A percentile compares a stretch with the other conserved stretches of the same genome.
These are phyloP conservation scores for Panthera tigris DNA, from an alignment of 2,113 vertebrate species.

Conservation along the genomic window DNA sequence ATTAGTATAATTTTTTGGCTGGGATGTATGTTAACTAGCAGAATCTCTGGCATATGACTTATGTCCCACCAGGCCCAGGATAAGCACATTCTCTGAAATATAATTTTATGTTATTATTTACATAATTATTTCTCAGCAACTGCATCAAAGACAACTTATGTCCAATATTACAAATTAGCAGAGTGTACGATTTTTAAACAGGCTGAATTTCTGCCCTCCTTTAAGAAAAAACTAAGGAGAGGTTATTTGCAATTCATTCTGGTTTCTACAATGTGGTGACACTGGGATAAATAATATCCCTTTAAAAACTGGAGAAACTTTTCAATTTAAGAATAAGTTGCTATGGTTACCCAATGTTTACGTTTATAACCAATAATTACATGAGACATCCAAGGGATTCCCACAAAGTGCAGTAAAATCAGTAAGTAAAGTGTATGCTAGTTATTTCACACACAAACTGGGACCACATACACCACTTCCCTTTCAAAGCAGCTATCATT, in stretches of 20 bases:
- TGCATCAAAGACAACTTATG: neutral
- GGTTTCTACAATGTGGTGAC: constrained; percentile 23
- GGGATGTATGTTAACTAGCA: neutral
- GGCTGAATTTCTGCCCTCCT: neutral
- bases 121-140: neutral
- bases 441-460: constrained; percentile 75
- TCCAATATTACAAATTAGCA: constrained; percentile 6
- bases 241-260: constrained; percentile 32
- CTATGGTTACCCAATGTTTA: constrained; percentile 82
- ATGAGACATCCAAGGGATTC: constrained; percentile 77
- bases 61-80: neutral
- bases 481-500: constrained; percentile 68
- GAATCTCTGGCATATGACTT: neutral
- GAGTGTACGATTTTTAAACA: neutral
- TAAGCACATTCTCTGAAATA: constrained; percentile 37
- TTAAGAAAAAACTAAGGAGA: constrained; percentile 2
- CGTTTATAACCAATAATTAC: constrained; percentile 70
- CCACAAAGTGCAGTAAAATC: constrained; percentile 71
- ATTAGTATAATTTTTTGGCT: neutral
- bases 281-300: constrained; percentile 44
- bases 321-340: constrained; percentile 75
- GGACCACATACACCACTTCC: constrained; percentile 65
- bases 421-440: constrained; percentile 66
- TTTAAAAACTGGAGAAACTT: constrained; percentile 59
- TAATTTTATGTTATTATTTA: constrained; percentile 40